Evolutionary conservation across 2,113 vertebrate genomes (phyloP).

Genomic region (Hylia prasina): DNA sequence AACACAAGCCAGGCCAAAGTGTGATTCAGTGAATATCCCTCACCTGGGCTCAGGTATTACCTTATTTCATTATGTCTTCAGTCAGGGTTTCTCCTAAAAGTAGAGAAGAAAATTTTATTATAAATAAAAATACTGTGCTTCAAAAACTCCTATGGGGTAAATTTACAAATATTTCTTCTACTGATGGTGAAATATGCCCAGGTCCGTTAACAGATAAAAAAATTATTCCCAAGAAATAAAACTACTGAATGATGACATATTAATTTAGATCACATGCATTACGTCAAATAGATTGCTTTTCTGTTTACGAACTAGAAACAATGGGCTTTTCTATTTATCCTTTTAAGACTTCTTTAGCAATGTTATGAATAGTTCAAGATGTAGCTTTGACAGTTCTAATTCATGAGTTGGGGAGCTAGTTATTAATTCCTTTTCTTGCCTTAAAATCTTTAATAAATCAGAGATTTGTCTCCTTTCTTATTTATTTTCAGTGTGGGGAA

Average conservation of each 20-base stretch:
- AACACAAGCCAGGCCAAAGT: not conserved
- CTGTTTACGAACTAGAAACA: constrained; percentile 3
- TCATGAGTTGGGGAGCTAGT: not conserved
- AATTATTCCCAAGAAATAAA: constrained; percentile 37
- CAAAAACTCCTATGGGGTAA: not conserved
- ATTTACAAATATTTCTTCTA: not conserved
- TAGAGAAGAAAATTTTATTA: not conserved
- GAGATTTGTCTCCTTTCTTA: not conserved
- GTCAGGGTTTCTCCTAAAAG: not conserved
- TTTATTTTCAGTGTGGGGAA: not conserved
- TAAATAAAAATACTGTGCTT: not conserved
- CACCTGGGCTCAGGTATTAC: not conserved
- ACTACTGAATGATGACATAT: not conserved
- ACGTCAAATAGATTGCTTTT: constrained; percentile 1
- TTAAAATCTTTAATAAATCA: constrained; percentile 8
- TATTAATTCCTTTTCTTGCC: constrained; percentile 9
- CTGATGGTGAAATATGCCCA: not conserved
- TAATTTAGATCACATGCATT: constrained; percentile 16
- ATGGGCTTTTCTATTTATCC: not conserved
- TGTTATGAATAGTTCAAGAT: not conserved
- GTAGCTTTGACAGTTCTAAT: constrained; percentile 2
- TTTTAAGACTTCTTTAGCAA: not conserved
- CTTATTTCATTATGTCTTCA: not conserved
- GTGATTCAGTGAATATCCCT: not conserved
- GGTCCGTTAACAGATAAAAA: constrained; percentile 29